A percentile compares a stretch with the other conserved stretches of the same genome.
These are phyloP conservation scores for Phyllotis vaccarum DNA, from an alignment of 2,797 vertebrate genomes.

Conservation along the genomic window DNA sequence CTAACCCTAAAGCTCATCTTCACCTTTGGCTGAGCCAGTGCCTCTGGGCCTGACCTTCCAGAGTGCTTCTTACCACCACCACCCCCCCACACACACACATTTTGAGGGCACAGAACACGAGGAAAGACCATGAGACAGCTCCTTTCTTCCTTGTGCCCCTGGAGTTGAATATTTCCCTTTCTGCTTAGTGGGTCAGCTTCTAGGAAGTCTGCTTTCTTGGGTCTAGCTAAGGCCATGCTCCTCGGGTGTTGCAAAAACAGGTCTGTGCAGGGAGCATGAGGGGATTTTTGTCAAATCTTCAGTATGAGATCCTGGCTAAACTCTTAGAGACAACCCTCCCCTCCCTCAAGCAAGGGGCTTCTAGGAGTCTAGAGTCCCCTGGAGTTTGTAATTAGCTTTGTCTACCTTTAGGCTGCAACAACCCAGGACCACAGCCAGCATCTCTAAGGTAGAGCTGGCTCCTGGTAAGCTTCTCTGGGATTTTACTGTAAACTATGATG, in stretches of 20 bases:
- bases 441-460: not conserved
- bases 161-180: not conserved
- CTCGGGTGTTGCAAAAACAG: not conserved
- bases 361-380: not conserved
- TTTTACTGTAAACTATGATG: not conserved
- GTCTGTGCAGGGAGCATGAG: not conserved
- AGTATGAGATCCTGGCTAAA: not conserved
- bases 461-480: not conserved
- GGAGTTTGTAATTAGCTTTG: not conserved
- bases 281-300: not conserved
- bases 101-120: not conserved
- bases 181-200: not conserved
- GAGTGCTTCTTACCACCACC: not conserved
- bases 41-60: not conserved
- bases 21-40: not conserved
- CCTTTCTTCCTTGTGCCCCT: not conserved
- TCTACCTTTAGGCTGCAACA: not conserved
- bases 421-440: not conserved
- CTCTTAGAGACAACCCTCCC: not conserved
- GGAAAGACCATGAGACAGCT: not conserved
- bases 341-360: not conserved
- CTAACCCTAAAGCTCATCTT: not conserved
- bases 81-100: no score
- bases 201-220: not conserved
- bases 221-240: conserved; percentile 16